A percentile compares a stretch with the other conserved stretches of the same genome.
Conservation (phyloP, 1,140 invertebrate genomes). For the Diorhabda elongata region DNA sequence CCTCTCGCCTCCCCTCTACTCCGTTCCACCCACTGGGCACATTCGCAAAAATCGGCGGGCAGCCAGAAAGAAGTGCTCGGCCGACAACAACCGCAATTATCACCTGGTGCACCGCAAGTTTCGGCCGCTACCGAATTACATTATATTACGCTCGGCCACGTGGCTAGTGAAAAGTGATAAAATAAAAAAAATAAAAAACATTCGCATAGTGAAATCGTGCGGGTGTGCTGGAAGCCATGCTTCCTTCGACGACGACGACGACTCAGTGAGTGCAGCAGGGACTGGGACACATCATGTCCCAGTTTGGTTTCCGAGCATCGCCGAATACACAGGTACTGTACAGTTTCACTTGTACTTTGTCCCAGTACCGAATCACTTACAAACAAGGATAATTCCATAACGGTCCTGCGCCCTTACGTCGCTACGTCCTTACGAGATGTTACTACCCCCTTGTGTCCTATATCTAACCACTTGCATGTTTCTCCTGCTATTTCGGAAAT, state of each 20-base stretch:
- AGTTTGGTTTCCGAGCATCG: constrained; percentile 63
- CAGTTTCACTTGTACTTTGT: constrained; percentile 10
- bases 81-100: constrained; percentile 43
- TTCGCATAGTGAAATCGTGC: constrained; percentile 15
- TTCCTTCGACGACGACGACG: constrained; percentile 42
- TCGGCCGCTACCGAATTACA: constrained; percentile 28
- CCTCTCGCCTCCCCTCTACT: constrained; percentile 30
- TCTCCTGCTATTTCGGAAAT: neutral
- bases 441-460: constrained; percentile 10
- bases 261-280: constrained; percentile 44
- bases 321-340: constrained; percentile 59
- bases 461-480: constrained; percentile 10
- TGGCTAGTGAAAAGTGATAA: constrained; percentile 20
- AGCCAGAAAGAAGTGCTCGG: constrained; percentile 46
- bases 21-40: constrained; percentile 49
- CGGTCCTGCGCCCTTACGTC: constrained; percentile 8
- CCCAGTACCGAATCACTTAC: constrained; percentile 2
- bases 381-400: constrained; percentile 3
- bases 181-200: constrained; percentile 7
- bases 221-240: constrained; percentile 43
- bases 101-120: constrained; percentile 41
- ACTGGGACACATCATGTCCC: constrained; percentile 62
- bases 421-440: neutral
- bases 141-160: constrained; percentile 20
- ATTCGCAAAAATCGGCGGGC: constrained; percentile 56